Evolutionary conservation across 2,888 invertebrate species (phyloP).

Genomic region (Homarus gammarus): DNA sequence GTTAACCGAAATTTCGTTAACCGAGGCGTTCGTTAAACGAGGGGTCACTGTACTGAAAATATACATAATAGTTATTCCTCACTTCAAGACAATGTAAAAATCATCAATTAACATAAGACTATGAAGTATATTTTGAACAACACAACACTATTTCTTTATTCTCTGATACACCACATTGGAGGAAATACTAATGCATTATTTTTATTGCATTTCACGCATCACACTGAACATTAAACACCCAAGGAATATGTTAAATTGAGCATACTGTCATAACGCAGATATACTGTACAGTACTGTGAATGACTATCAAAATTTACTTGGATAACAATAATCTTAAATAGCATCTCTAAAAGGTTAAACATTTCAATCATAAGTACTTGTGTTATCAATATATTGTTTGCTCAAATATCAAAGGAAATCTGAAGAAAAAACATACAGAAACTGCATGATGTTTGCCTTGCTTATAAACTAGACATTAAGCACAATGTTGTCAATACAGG

Average conservation of each 20-base stretch:
- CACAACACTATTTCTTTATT: neutral
- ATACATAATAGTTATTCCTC: too few relatives aligned
- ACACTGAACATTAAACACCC: neutral
- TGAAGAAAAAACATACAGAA: neutral
- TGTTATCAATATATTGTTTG: neutral
- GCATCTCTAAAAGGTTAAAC: neutral
- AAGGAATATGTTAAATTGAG: neutral
- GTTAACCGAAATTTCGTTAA: too few relatives aligned
- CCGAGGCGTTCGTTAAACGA: too few relatives aligned
- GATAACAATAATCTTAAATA: neutral
- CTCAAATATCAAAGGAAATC: neutral
- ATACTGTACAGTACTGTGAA: too few relatives aligned
- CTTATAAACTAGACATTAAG: neutral
- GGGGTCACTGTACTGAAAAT: too few relatives aligned
- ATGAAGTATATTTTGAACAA: neutral
- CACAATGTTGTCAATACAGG: neutral
- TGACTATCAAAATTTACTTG: neutral
- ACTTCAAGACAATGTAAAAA: too few relatives aligned
- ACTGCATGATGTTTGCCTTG: neutral
- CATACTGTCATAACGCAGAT: neutral
- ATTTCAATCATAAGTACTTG: neutral
- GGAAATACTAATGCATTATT: neutral
- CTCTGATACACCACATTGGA: neutral
- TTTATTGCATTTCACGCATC: neutral
- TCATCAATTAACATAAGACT: neutral